Evolutionary conservation across 2,888 invertebrate species (phyloP).

Genomic region (Eucriotettix oculatus): DNA sequence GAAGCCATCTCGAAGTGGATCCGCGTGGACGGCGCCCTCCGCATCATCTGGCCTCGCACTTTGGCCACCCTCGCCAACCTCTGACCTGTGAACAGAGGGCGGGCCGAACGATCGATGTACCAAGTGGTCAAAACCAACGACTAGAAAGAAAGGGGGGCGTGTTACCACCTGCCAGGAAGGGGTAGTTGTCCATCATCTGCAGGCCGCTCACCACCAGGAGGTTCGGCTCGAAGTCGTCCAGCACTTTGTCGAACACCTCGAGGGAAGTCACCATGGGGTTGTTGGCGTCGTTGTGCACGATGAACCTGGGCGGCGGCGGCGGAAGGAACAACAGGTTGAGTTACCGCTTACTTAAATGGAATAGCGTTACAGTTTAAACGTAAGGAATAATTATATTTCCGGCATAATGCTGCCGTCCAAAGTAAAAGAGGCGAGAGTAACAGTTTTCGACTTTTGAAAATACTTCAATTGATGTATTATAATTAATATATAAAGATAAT

Average conservation of each 20-base stretch:
- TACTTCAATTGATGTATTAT: too few species aligned
- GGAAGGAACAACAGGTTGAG: neutral
- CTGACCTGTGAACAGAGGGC: conserved; percentile 34
- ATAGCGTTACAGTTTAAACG: too few species aligned
- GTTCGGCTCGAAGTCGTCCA: conserved; percentile 47
- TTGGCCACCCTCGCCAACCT: conserved; percentile 43
- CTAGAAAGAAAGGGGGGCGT: too few species aligned
- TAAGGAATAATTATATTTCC: neutral
- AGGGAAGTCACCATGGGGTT: conserved; percentile 60
- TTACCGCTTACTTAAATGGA: too few species aligned
- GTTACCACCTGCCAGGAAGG: conserved; percentile 37
- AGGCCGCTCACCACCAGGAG: conserved; percentile 66
- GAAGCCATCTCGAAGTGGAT: conserved; percentile 81
- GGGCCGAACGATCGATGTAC: too few species aligned
- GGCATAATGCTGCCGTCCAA: too few species aligned
- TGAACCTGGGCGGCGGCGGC: conserved; percentile 38
- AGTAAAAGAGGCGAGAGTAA: too few species aligned
- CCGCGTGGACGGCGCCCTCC: conserved; percentile 38
- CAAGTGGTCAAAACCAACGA: neutral
- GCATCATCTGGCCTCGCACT: conserved; percentile 47
- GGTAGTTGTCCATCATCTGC: conserved; percentile 80
- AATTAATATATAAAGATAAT: too few species aligned
- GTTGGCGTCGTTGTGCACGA: conserved; percentile 64
- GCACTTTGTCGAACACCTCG: conserved; percentile 44
- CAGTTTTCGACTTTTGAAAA: too few species aligned